These are phyloP conservation scores for Hydropsyche tenuis DNA, from an alignment of 1,140 invertebrate genomes.

Conservation along the genomic window DNA sequence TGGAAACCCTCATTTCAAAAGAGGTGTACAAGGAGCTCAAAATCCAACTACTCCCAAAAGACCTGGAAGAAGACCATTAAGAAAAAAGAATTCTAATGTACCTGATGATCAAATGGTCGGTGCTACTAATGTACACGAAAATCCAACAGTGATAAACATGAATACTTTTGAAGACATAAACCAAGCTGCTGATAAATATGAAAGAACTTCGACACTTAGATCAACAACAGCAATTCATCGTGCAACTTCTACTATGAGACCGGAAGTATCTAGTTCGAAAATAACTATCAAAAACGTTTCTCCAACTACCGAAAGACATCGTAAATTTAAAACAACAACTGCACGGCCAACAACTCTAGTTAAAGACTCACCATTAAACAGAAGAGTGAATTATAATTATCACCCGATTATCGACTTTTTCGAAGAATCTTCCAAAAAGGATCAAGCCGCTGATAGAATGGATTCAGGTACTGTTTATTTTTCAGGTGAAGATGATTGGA, in stretches of 20 bases:
- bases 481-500: conserved; percentile 58
- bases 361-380: conserved; percentile 50
- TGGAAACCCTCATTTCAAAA: conserved; percentile 54
- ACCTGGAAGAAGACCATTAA: conserved; percentile 56
- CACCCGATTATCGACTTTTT: conserved; percentile 87
- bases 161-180: conserved; percentile 56
- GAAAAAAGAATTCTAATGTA: conserved; percentile 58
- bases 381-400: conserved; percentile 81
- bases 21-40: conserved; percentile 50
- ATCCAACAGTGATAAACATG: conserved; percentile 52
- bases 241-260: conserved; percentile 52
- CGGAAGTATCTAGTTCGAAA: conserved; percentile 49
- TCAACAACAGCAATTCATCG: conserved; percentile 53
- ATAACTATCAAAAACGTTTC: conserved; percentile 36
- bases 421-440: conserved; percentile 57
- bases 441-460: conserved; percentile 57
- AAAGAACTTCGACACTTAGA: conserved; percentile 51
- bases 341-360: conserved; percentile 33
- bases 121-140: conserved; percentile 56
- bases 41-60: conserved; percentile 41
- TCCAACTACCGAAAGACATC: conserved; percentile 29
- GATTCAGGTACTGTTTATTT: conserved; percentile 53
- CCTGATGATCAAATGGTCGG: conserved; percentile 57
- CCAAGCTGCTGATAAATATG: conserved; percentile 53
- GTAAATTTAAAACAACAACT: conserved; percentile 28